Conservation (phyloP, 2,888 invertebrate species). For the Cenopis cana region DNA sequence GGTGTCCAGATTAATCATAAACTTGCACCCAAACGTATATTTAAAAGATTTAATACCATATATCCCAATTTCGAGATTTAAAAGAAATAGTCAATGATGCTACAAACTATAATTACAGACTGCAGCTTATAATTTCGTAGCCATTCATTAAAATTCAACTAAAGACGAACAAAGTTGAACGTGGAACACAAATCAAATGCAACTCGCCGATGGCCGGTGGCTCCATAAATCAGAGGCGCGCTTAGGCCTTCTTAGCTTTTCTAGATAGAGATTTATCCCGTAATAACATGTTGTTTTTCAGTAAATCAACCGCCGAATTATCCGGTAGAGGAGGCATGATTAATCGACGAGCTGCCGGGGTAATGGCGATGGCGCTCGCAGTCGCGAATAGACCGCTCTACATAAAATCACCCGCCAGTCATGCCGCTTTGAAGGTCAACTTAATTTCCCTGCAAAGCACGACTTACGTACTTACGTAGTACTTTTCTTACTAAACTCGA, state of each 20-base stretch:
- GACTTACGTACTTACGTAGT: neutral
- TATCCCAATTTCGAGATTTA: slow-evolving; percentile 67
- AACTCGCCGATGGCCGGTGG: slow-evolving; percentile 74
- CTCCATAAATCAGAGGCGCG: slow-evolving; percentile 79
- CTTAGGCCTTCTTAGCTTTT: slow-evolving; percentile 85
- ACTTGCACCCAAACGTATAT: slow-evolving; percentile 40
- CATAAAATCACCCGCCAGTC: slow-evolving; percentile 24
- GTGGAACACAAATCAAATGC: slow-evolving; percentile 80
- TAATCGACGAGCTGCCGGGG: slow-evolving; percentile 78
- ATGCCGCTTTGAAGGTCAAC: slow-evolving; percentile 23
- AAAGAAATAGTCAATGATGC: slow-evolving; percentile 79
- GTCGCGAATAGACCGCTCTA: slow-evolving; percentile 41
- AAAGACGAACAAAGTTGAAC: slow-evolving; percentile 74
- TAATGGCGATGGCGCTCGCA: slow-evolving; percentile 71
- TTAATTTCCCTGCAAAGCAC: neutral
- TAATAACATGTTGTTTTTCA: slow-evolving; percentile 85
- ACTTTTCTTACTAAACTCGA: neutral
- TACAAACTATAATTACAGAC: slow-evolving; percentile 75
- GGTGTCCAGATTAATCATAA: slow-evolving; percentile 42
- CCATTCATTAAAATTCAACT: slow-evolving; percentile 83
- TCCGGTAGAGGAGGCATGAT: slow-evolving; percentile 83
- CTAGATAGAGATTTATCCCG: slow-evolving; percentile 85
- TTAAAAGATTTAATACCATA: slow-evolving; percentile 55
- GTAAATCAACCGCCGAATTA: slow-evolving; percentile 85
- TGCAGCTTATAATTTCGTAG: slow-evolving; percentile 77